Percentiles rank a stretch among this genome's conserved stretches.
Evolutionary conservation across 2,113 vertebrate genomes (phyloP).

Genomic region (Pollimyrus isidori): DNA sequence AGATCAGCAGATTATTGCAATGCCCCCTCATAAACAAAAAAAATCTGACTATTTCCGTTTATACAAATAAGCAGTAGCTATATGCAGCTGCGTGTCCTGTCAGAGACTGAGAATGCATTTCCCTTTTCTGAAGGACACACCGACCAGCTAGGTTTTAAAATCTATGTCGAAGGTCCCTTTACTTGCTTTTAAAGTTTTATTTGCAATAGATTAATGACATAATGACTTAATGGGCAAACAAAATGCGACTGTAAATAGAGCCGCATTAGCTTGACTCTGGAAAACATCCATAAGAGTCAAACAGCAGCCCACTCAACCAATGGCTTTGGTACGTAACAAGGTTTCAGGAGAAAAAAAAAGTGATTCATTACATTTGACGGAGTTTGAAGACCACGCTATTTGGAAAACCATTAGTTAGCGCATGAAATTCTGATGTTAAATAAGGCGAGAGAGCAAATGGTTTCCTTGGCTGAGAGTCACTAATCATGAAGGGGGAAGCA

Average conservation of each 20-base stretch:
- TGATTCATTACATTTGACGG: neutral
- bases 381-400: neutral
- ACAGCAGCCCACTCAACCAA: neutral
- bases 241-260: neutral
- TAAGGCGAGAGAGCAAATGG: neutral
- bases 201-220: neutral
- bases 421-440: neutral
- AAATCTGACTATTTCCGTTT: neutral
- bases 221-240: neutral
- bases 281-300: neutral
- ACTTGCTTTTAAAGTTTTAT: neutral
- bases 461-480: neutral
- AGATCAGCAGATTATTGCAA: neutral
- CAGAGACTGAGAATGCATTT: neutral
- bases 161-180: neutral
- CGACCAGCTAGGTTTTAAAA: neutral
- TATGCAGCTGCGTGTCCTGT: neutral
- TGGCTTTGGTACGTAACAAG: neutral
- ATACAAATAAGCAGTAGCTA: neutral
- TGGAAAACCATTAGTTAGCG: neutral
- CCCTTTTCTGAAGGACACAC: neutral
- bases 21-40: neutral
- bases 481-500: neutral
- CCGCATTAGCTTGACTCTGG: neutral
- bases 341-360: neutral